Evolutionary conservation across 2,113 vertebrate species (phyloP), one percentile per base, ranked within the genome.

Genomic region (Amazona vittata): DNA sequence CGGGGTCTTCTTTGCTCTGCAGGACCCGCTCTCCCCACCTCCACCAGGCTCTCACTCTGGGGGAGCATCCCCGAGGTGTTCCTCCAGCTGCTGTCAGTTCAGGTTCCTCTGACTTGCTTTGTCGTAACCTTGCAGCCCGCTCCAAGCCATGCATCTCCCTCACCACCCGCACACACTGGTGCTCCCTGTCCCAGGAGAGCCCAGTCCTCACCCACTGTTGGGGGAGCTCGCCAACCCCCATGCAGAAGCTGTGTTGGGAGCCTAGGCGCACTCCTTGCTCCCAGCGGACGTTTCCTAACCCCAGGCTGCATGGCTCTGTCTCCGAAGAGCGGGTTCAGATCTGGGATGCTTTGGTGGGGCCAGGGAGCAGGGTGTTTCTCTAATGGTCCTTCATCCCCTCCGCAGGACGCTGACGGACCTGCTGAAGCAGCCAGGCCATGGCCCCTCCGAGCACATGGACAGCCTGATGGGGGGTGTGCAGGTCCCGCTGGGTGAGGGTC

Each of bases 401-500:
- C 82, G 46, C 92, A 98, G 98, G 90, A 98, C 98, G 1, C 96
- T 98, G 77, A 98, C 98, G 0, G 98, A 98, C 59, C 97, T 98
- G 63, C 97, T 98, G 94, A 98, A 98, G 91, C 98, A 98, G 93
- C 98, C 98, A 0, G 95, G 96, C 41, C 97, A 97, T 4, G 76
- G 97, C 41, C 96, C 97, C 29, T 92, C 97, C 3, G 97, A 98
- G 39, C 97, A 97, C 41, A 68, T 96, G 15, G 97, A 97, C 6
- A 90, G 97, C 20, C 95, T 98, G 86, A 90, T 98, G 57, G 97
- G 86, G 75, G 95, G 97, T 5, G 89, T 98, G 60, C 98, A 98
- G 96, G 97, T 98, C 78, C 98, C 98, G 2, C 95, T 98, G 93
- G 89, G 90, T 0, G 98, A 98, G 6, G 93, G 98, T 44, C 93